Evolutionary conservation across 2,797 vertebrate species (phyloP).

Genomic region (Anas georgica): DNA sequence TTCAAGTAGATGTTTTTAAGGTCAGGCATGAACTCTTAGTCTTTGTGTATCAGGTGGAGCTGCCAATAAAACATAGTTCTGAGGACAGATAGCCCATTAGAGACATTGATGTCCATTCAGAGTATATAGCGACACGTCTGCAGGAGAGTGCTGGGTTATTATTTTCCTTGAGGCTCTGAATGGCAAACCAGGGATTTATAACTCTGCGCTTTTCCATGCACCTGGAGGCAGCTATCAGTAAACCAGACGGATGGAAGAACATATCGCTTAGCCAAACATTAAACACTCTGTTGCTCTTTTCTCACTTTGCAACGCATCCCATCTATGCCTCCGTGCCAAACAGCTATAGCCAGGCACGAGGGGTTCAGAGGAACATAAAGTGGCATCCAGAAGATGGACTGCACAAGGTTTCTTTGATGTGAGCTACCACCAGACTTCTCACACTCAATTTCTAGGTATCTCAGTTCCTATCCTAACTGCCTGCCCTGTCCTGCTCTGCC

Average conservation of each 20-base stretch:
- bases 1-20: constrained; percentile 19
- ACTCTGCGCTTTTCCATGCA: background rate
- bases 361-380: background rate
- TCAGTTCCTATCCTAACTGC: background rate
- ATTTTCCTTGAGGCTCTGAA: constrained; percentile 35
- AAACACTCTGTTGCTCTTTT: background rate
- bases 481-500: background rate
- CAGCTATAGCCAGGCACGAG: background rate
- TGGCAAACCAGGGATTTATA: background rate
- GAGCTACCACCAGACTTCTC: accelerated
- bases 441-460: background rate
- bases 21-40: background rate
- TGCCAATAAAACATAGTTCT: constrained; percentile 4
- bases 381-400: background rate
- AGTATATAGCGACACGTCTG: constrained; percentile 14
- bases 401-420: background rate
- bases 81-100: background rate
- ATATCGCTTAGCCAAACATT: background rate
- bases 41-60: background rate
- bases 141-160: constrained; percentile 16
- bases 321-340: background rate
- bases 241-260: background rate
- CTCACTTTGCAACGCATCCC: accelerated
- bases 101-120: background rate
- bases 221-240: constrained; percentile 4